Percentiles rank a stretch among this genome's conserved stretches.
Evolutionary conservation across 2,797 vertebrate genomes (phyloP).

Genomic region (Myoxocephalus aenaeus): DNA sequence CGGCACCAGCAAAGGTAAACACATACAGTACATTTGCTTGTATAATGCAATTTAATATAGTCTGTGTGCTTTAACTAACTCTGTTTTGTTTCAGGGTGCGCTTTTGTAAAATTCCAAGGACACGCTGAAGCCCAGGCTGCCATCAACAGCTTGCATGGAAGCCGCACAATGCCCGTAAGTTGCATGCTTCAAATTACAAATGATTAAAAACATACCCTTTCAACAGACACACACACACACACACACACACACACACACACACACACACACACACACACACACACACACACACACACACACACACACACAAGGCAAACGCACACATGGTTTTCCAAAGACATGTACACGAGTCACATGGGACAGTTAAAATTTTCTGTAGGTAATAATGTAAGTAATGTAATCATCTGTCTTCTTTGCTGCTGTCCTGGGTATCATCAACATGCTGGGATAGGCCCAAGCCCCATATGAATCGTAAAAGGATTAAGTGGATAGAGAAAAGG

Average conservation of each 20-base stretch:
- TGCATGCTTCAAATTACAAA: conserved; percentile 5
- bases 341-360: conserved; percentile 4
- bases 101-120: conserved; percentile 95
- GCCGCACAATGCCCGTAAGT: conserved; percentile 92
- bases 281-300: background rate
- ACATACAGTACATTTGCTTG: background rate
- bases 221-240: background rate
- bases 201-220: conserved; percentile 20
- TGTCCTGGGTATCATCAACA: conserved; percentile 11
- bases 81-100: conserved; percentile 85
- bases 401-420: conserved; percentile 20
- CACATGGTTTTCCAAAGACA: conserved; percentile 5
- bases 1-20: conserved; percentile 93
- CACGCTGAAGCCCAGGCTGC: conserved; percentile 94
- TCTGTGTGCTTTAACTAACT: background rate
- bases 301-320: background rate
- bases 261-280: background rate
- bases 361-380: conserved; percentile 32
- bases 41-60: conserved; percentile 18
- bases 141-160: conserved; percentile 93
- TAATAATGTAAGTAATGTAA: conserved; percentile 36
- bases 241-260: background rate
- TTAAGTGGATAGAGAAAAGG: conserved; percentile 44
- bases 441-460: conserved; percentile 13
- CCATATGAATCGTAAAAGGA: conserved; percentile 34